These are phyloP conservation scores for Liodrosophila aerea DNA, from an alignment of 2,888 invertebrate genomes.

Conservation along the genomic window DNA sequence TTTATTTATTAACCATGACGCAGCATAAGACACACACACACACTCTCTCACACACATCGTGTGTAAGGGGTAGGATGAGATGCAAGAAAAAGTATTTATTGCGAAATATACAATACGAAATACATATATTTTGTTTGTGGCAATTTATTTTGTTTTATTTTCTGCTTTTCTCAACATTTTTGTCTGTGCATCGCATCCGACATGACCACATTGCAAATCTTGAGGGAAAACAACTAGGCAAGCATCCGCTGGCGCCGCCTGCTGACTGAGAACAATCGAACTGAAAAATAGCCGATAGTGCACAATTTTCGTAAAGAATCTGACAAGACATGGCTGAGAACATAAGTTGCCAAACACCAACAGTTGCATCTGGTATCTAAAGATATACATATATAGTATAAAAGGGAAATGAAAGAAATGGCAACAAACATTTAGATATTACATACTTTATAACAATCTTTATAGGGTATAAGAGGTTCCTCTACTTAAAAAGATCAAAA, in stretches of 20 bases:
- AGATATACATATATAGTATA: too few species aligned
- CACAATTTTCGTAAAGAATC: conserved; percentile 20
- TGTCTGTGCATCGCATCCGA: conserved; percentile 10
- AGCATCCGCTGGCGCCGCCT: conserved; percentile 14
- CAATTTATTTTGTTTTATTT: background rate
- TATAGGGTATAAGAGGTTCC: too few species aligned
- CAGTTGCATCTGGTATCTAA: too few species aligned
- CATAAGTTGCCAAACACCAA: too few species aligned
- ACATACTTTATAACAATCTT: too few species aligned
- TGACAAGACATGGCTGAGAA: background rate
- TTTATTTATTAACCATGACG: conserved; percentile 69
- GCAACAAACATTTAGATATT: too few species aligned
- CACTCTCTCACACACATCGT: background rate
- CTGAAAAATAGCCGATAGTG: conserved; percentile 17
- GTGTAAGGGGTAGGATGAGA: conserved; percentile 14
- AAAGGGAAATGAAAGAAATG: too few species aligned
- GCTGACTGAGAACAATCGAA: conserved; percentile 24
- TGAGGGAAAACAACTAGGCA: conserved; percentile 16
- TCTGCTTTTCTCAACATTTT: background rate
- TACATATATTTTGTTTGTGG: conserved; percentile 8
- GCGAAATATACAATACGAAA: conserved; percentile 25
- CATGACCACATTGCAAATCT: conserved; percentile 16
- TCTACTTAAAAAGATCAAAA: too few species aligned
- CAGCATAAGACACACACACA: conserved; percentile 29
- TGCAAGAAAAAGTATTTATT: conserved; percentile 28